These are phyloP conservation scores for Schizaphis graminum DNA, from an alignment of 2,888 invertebrate genomes.

Conservation along the genomic window DNA sequence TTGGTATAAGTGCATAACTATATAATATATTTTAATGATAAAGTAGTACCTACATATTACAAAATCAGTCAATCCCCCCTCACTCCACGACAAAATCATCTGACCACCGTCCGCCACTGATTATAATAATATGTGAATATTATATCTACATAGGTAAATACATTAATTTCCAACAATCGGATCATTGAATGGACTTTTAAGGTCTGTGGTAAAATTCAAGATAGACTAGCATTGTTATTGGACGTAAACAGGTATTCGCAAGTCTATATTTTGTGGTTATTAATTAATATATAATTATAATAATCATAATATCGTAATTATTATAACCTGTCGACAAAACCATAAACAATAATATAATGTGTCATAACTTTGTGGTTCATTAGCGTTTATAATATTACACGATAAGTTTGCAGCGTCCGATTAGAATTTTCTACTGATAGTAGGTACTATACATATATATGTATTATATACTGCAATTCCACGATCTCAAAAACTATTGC, in stretches of 20 bases:
- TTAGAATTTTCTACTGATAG: no score
- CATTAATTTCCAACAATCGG: background rate
- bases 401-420: background rate
- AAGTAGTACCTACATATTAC: no score
- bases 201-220: background rate
- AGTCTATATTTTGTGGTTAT: background rate
- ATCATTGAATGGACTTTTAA: background rate
- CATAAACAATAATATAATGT: background rate
- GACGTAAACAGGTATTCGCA: background rate
- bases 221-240: background rate
- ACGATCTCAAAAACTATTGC: background rate
- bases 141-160: no score
- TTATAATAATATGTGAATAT: no score
- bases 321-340: background rate
- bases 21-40: no score
- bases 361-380: background rate
- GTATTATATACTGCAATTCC: background rate
- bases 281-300: background rate
- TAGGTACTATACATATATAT: background rate
- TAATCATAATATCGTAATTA: background rate
- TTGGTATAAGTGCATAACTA: no score
- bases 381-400: background rate
- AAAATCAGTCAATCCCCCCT: no score
- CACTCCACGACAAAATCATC: no score
- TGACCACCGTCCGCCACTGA: no score